Base-by-base conservation (phyloP, 2,888 invertebrate genomes). In the Lasiommata megera region DNA sequence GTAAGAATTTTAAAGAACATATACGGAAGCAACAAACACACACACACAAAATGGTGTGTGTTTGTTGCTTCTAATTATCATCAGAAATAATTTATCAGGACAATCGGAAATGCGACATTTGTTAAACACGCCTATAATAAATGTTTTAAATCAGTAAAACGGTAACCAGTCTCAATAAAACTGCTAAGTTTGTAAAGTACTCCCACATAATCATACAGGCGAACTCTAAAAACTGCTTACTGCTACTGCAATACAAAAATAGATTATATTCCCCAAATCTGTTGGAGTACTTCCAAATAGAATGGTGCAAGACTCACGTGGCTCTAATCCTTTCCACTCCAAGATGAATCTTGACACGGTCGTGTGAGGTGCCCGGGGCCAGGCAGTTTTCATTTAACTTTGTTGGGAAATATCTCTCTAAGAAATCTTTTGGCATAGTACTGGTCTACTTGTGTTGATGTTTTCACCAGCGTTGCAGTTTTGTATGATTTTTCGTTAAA, bases 261-360 rank as follows among this genome's bases (percentile, higher is more conserved):
- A 72, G 77, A 77, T 78, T 81, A 79, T 72, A 12, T 70, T 69
- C 63, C 63, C 65, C 72, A 80, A 82, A 70, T 80, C 85, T 82
- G 82, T 81, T 84, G 81, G 83, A 80, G 67, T 76, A 68, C 67
- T 75, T 78, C 80, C 82, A 82, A 82, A 80, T 77, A 79, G 73
- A 78, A 59, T 47, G 63, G 64, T 57, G 50, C 66, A 54, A 34
- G 46, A 44, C 54, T 59, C 61, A 61, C 56, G 63, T 61, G 60
- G 54, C 64, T 60, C 55, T 56, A 64, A 62, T 64, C 58, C 54
- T 59, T 65, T 58, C 55, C 40, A 37, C 54, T 58, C 56, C 16
- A 56, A 53, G 51, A 61, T 57, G 18, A 47, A 57, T 57, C 57
- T 58, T 53, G 56, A 64, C 58, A 55, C 38, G 52, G 51, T 44